Percentiles rank a stretch among this genome's conserved stretches.
Evolutionary conservation across 1,140 invertebrate species (phyloP).

Genomic region (Proctacanthus coquilletti): DNA sequence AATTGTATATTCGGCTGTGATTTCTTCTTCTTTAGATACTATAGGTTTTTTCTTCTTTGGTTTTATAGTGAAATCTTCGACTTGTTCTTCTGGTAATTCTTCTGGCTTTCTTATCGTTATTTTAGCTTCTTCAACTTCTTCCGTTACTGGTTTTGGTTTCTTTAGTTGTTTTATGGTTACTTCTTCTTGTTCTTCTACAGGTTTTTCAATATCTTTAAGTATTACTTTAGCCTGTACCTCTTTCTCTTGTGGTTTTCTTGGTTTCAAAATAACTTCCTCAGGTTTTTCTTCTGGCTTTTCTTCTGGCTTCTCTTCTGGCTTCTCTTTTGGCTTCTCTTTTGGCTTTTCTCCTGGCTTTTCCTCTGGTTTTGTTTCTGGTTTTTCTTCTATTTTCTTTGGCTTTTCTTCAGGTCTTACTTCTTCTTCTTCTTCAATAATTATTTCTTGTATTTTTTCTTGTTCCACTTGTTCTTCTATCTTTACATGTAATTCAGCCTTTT

Average conservation of each 20-base stretch:
- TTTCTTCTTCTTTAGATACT: slow-evolving; percentile 14
- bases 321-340: neutral
- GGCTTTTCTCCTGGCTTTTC: slow-evolving; percentile 1
- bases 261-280: slow-evolving; percentile 6
- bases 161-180: slow-evolving; percentile 12
- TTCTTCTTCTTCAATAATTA: too few species aligned
- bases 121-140: slow-evolving; percentile 19
- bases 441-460: too few species aligned
- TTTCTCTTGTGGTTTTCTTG: slow-evolving; percentile 9
- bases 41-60: slow-evolving; percentile 9
- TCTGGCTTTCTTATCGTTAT: slow-evolving; percentile 16
- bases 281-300: too few species aligned
- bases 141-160: slow-evolving; percentile 13
- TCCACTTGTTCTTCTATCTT: slow-evolving; percentile 17
- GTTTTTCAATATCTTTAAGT: slow-evolving; percentile 17
- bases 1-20: slow-evolving; percentile 16
- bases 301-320: slow-evolving; percentile 2
- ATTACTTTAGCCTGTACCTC: slow-evolving; percentile 16
- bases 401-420: too few species aligned
- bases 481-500: slow-evolving; percentile 19
- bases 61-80: slow-evolving; percentile 10
- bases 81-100: slow-evolving; percentile 12
- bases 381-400: too few species aligned
- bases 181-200: slow-evolving; percentile 11
- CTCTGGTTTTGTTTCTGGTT: too few species aligned